Base-by-base conservation (phyloP, 2,888 invertebrate genomes). In the Eurytoma californica region DNA sequence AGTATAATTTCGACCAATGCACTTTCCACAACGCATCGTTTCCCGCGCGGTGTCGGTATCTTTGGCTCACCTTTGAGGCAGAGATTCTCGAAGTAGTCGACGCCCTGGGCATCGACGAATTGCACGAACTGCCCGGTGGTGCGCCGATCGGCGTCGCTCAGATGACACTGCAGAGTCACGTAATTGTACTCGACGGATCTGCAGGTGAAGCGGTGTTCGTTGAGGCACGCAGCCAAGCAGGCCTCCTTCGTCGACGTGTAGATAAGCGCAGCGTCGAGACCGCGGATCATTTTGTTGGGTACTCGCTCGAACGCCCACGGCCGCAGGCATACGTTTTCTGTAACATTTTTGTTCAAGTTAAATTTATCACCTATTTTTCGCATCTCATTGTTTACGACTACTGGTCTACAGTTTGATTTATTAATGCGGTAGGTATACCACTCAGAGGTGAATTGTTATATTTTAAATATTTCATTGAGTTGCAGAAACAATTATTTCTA, bases 221-320 rank as follows among this genome's bases (percentile, higher is more conserved):
- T 97, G 73, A 97, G 92, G 89, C 97, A 98, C 58, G 97, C 96
- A 39, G 97, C 96, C 47, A 97, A 92, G 88, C 97, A 98, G 80
- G 97, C 97, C 91, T 97, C 97, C 91, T 97, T 97, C 78, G 97
- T 97, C 67, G 97, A 97, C 1, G 97, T 97, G 90, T 97, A 97
- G 90, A 97, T 97, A 81, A 97, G 92, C 55, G 97, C 96, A 88
- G 97, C 97, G 92, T 97, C 97, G 86, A 97, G 92, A 0, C 97
- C 97, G 57, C 97, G 93, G 79, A 97, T 95, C 91, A 97, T 95
- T 91, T 97, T 97, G 90, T 97, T 97, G 3, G 97, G 97, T 60
- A 97, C 96, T 66, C 97, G 92, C 91, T 98, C 97, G 90, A 98
- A 97, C 58, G 97, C 93, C 97, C 97, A 97, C 53, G 97, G 97